Base-by-base conservation (phyloP, 1,140 invertebrate species). In the Euura saliciscinereae region DNA sequence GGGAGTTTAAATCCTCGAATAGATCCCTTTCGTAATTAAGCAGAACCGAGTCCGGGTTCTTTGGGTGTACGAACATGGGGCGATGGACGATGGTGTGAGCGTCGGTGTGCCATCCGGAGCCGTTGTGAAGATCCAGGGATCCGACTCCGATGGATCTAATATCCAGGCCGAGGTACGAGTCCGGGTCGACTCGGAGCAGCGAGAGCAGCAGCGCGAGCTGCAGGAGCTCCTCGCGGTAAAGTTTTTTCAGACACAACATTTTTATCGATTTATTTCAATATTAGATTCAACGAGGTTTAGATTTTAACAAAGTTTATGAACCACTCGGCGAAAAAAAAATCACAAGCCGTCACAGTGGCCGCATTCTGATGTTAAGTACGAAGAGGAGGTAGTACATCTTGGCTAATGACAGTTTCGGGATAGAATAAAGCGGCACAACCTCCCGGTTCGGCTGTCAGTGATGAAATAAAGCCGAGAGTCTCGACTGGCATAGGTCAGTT, bases 201-300 rank as follows among this genome's bases (percentile, higher is more conserved):
- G 94, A 95, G 13, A 96, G 87, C 28, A 96, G 86, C 71, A 96
- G 84, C 5, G 94, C 94, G 5, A 96, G 86, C 76, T 95, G 92
- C 13, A 96, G 85, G 68, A 96, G 86, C 85, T 95, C 94, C 80
- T 96, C 94, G 13, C 91, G 89, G 75, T 93, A 93, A 4, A 93
- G 82, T 83, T 95, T 95, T 84, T 94, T 95, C 74, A 94, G 82
- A 71, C 90, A 91, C 80, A 94, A 86, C 93, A 95, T 94, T 77
- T 82, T 87, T 70, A 70, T 72, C 72, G 66, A 76, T 67, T 73
- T 28, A 28, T 28, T 28, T 28, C 28, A 28, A 28, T 28, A 28
- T 28, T 67, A 13, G 43, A 68, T 71, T 28, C 0, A 28, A 28
- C 28, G 28, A 28, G 28, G 28, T 28, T 28, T 28, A 28, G 28